Percentiles rank a stretch among this genome's conserved stretches.
Conservation (phyloP, 2,797 vertebrate species). For the Tachyglossus aculeatus region DNA sequence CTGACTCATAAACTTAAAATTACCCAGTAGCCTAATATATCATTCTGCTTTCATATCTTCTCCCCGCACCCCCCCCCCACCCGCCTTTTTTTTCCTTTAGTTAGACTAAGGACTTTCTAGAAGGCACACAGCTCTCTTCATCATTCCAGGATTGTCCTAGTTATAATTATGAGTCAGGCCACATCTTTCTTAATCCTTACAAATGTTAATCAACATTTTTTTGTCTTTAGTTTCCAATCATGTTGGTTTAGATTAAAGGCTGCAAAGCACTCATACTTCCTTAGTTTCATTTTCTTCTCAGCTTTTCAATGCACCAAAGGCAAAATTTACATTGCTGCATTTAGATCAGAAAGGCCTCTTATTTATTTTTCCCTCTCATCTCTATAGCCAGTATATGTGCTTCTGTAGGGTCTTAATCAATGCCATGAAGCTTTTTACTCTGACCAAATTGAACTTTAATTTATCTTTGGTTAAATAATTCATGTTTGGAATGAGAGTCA, state of each 20-base stretch:
- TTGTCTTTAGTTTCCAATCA: not conserved
- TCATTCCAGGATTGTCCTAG: not conserved
- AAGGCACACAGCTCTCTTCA: not conserved
- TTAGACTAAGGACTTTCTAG: not conserved
- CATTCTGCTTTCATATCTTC: not conserved
- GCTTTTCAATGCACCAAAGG: not conserved
- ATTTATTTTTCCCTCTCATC: not conserved
- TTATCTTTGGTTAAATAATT: not conserved
- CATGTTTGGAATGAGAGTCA: not conserved
- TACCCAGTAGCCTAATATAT: not conserved
- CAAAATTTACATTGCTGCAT: not conserved
- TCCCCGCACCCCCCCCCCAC: too few relatives aligned
- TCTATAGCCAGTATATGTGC: not conserved
- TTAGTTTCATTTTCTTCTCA: not conserved
- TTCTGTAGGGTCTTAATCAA: not conserved
- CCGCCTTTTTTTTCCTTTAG: not conserved
- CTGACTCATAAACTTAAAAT: not conserved
- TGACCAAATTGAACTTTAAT: constrained; percentile 4
- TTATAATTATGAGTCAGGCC: not conserved
- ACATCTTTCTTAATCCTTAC: not conserved
- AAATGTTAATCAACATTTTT: not conserved
- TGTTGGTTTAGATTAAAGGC: not conserved
- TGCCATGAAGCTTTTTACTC: not conserved
- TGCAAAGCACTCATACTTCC: not conserved
- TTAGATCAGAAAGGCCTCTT: not conserved